These are phyloP conservation scores for Crepidodera aurea DNA, from an alignment of 2,888 invertebrate genomes.

Conservation along the genomic window DNA sequence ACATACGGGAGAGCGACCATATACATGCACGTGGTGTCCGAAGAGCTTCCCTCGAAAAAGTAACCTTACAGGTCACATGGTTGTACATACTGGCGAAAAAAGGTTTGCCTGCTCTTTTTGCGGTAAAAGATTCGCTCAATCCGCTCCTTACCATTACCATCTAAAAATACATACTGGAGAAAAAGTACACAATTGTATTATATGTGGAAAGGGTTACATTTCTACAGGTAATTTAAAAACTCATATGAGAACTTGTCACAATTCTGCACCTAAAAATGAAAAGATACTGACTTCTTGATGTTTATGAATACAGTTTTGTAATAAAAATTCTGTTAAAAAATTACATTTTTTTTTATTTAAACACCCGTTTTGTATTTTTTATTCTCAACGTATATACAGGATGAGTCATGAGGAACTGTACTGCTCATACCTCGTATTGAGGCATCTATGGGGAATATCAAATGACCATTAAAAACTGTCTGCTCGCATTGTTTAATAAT, in stretches of 20 bases:
- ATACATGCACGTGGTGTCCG: constrained; percentile 39
- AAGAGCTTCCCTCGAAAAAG: constrained; percentile 37
- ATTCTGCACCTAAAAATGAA: background rate
- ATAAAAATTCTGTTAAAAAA: no score
- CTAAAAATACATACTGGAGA: constrained; percentile 43
- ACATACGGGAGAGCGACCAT: constrained; percentile 49
- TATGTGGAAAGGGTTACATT: constrained; percentile 63
- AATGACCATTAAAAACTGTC: no score
- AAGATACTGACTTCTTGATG: background rate
- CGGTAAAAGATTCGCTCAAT: constrained; percentile 35
- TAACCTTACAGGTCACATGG: constrained; percentile 42
- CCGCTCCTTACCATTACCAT: constrained; percentile 40
- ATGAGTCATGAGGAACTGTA: no score
- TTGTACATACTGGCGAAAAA: constrained; percentile 47
- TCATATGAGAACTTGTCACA: constrained; percentile 34
- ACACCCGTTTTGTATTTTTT: no score
- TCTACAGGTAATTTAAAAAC: constrained; percentile 34
- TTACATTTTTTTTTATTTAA: no score
- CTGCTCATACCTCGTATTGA: no score
- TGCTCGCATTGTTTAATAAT: no score
- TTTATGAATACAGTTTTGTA: no score
- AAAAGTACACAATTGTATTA: constrained; percentile 32
- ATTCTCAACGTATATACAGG: no score
- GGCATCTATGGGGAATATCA: no score
- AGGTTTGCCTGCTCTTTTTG: constrained; percentile 45